Evolutionary conservation across 2,888 invertebrate genomes (phyloP), one percentile per base, ranked within the genome.

Genomic region (Leucoma salicis): DNA sequence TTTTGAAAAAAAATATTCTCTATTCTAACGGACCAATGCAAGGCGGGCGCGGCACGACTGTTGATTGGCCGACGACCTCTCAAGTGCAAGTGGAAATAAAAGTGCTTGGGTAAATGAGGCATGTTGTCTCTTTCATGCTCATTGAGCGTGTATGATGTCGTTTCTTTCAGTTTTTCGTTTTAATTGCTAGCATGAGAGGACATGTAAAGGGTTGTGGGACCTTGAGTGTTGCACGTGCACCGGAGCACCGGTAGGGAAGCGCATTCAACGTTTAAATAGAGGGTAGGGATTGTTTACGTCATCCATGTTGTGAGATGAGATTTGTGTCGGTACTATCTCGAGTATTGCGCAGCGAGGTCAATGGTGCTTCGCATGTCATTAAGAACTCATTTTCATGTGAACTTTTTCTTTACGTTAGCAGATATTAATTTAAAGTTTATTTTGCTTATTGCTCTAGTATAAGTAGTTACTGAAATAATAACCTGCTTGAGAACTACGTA

Each of bases 31-130:
- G 84, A 83, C 88, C 88, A 87, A 88, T 89, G 87, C 74, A 79
- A 74, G 78, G 79, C 84, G 74, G 75, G 81, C 70, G 74, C 74
- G 72, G 76, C 67, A 75, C 77, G 80, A 78, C 77, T 85, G 87
- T 86, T 88, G 88, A 89, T 89, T 89, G 89, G 89, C 88, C 85
- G 85, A 82, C 85, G 79, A 85, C 86, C 85, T 86, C 63, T 62
- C 46, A 78, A 82, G 84, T 72, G 78, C 77, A 71, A 80, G 82
- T 79, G 79, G 85, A 86, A 86, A 87, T 86, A 87, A 86, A 88
- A 88, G 87, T 84, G 79, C 87, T 84, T 74, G 73, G 74, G 76
- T 80, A 89, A 87, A 88, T 87, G 87, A 86, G 84, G 71, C 74
- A 66, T 69, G 73, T 64, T 64, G 71, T 86, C 86, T 71, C 76